Conservation (phyloP, 2,797 vertebrate genomes). For the Anguilla obscura region DNA sequence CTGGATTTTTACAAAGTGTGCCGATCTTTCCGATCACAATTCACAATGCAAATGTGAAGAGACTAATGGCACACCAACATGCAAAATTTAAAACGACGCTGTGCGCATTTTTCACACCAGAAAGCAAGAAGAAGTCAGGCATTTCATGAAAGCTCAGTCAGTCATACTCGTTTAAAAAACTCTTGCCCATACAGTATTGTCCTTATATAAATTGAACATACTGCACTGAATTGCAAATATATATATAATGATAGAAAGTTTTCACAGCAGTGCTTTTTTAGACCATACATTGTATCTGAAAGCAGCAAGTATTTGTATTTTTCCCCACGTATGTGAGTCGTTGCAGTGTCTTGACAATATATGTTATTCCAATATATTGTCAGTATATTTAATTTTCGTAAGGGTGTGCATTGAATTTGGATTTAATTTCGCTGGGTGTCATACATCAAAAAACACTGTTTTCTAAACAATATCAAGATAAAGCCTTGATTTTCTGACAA, state of each 20-base stretch:
- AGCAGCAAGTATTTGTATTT: too few species aligned
- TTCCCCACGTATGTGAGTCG: too few species aligned
- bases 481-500: background rate
- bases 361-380: background rate
- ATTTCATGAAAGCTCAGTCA: background rate
- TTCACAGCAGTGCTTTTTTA: too few species aligned
- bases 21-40: background rate
- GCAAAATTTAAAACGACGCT: slow-evolving; percentile 24
- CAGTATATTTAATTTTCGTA: too few species aligned
- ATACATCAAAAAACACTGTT: background rate
- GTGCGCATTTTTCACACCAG: slow-evolving; percentile 20
- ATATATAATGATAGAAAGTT: too few species aligned
- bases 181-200: background rate
- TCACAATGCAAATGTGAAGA: slow-evolving; percentile 31
- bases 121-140: background rate
- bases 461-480: background rate
- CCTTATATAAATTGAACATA: too few species aligned
- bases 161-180: background rate
- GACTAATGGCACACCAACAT: slow-evolving; percentile 18
- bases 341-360: background rate
- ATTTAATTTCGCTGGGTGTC: background rate
- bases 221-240: too few species aligned
- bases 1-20: background rate
- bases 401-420: background rate
- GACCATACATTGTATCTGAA: too few species aligned